phyloP scores from a whole-genome alignment of 2,113 vertebrate species.

The Ceyx margarethae region DNA sequence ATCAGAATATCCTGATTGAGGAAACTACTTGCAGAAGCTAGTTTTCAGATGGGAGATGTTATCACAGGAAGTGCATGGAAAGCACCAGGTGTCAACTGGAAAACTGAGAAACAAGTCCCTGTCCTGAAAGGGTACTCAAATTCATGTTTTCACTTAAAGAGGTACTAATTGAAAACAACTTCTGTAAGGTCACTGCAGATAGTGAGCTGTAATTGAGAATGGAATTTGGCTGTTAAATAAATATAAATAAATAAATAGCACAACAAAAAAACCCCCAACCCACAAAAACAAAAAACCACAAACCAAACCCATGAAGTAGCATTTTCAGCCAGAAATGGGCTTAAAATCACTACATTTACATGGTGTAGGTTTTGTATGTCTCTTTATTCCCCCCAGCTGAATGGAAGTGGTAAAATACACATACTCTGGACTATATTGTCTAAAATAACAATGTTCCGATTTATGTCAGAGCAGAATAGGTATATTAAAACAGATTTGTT shows the following conservation, averaged over 20 bases:
- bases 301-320: not conserved
- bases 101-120: not conserved
- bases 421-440: not conserved
- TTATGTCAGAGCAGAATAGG: not conserved
- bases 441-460: not conserved
- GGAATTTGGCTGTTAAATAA: not conserved
- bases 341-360: not conserved
- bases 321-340: not conserved
- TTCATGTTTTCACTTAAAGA: not conserved
- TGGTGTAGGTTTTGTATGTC: not conserved
- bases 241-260: not conserved
- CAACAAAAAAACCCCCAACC: too few relatives aligned
- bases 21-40: not conserved
- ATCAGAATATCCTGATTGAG: not conserved
- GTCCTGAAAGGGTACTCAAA: not conserved
- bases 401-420: not conserved
- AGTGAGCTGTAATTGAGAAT: not conserved
- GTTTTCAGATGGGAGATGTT: not conserved
- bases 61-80: not conserved
- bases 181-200: not conserved
- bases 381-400: not conserved
- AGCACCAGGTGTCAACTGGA: not conserved
- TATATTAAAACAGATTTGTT: not conserved
- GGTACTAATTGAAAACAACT: not conserved
- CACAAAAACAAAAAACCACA: not conserved